A percentile compares a stretch with the other conserved stretches of the same genome.
These are phyloP conservation scores for Mastigias papua DNA, from an alignment of 30 jellyfish, hydroid and myxozoan species.

Conservation along the genomic window DNA sequence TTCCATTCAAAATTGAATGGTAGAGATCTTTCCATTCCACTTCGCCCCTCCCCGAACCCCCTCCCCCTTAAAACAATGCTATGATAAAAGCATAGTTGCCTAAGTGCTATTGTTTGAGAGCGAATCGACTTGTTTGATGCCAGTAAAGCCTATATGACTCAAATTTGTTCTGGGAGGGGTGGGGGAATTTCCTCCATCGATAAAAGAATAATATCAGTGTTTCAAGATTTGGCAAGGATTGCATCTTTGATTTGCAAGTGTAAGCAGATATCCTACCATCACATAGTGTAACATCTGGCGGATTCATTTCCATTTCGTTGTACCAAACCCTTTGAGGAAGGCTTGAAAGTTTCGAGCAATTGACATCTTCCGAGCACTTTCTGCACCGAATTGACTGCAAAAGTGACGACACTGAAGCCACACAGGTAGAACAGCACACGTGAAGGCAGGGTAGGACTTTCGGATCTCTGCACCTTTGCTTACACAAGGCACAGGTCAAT, in stretches of 20 bases:
- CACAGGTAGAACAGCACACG: slow-evolving; percentile 36
- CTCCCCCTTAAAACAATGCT: too few relatives aligned
- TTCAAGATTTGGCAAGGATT: too few relatives aligned
- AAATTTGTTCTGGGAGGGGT: too few relatives aligned
- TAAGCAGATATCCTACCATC: neutral
- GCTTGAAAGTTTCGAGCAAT: neutral
- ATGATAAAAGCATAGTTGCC: too few relatives aligned
- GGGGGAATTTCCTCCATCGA: too few relatives aligned
- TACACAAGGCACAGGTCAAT: slow-evolving; percentile 49
- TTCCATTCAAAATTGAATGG: too few relatives aligned
- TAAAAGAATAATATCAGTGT: too few relatives aligned
- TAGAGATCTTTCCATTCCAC: too few relatives aligned
- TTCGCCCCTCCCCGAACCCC: too few relatives aligned
- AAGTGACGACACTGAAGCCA: slow-evolving; percentile 4
- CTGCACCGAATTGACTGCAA: slow-evolving; percentile 30
- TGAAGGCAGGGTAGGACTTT: slow-evolving; percentile 73
- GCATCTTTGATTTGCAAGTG: neutral
- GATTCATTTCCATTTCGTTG: neutral
- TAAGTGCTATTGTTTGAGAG: too few relatives aligned
- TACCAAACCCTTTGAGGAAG: slow-evolving; percentile 34
- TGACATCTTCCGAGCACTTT: slow-evolving; percentile 23
- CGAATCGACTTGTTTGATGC: too few relatives aligned
- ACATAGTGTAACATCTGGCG: neutral
- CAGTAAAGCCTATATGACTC: too few relatives aligned
- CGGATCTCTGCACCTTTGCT: slow-evolving; percentile 14